Percentiles rank a stretch among this genome's conserved stretches.
Conservation (phyloP, 2,113 vertebrate genomes). For the Ovibos moschatus region DNA sequence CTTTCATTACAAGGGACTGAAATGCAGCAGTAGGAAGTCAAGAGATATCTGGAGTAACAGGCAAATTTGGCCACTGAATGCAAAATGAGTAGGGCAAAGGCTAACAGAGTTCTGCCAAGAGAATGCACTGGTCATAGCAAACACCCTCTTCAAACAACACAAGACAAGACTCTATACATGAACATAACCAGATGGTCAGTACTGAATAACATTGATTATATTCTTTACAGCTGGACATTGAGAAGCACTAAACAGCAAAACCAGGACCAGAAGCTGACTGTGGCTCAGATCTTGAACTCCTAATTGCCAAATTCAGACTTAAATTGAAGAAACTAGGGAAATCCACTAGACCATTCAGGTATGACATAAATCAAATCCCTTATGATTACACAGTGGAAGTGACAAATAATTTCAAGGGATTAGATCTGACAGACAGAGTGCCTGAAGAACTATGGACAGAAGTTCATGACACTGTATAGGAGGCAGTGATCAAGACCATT, state of each 20-base stretch:
- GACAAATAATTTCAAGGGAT: neutral
- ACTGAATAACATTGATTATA: neutral
- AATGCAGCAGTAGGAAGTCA: neutral
- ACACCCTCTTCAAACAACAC: neutral
- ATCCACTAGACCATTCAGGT: neutral
- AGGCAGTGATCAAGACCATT: neutral
- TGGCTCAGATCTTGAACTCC: neutral
- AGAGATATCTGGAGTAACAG: neutral
- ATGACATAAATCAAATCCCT: neutral
- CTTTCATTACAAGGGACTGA: neutral
- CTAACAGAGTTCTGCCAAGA: neutral
- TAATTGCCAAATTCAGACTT: neutral
- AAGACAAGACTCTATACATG: neutral
- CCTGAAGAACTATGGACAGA: neutral
- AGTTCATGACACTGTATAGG: neutral
- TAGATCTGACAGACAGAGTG: neutral
- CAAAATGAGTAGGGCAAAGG: neutral
- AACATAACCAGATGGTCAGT: neutral
- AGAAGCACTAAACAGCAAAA: neutral
- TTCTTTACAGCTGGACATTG: neutral
- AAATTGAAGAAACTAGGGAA: neutral
- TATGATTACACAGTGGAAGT: neutral
- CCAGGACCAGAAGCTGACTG: neutral
- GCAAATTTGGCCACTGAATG: neutral
- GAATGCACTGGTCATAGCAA: neutral